Evolutionary conservation across 2,113 vertebrate genomes (phyloP).

Genomic region (Ornithorhynchus anatinus): DNA sequence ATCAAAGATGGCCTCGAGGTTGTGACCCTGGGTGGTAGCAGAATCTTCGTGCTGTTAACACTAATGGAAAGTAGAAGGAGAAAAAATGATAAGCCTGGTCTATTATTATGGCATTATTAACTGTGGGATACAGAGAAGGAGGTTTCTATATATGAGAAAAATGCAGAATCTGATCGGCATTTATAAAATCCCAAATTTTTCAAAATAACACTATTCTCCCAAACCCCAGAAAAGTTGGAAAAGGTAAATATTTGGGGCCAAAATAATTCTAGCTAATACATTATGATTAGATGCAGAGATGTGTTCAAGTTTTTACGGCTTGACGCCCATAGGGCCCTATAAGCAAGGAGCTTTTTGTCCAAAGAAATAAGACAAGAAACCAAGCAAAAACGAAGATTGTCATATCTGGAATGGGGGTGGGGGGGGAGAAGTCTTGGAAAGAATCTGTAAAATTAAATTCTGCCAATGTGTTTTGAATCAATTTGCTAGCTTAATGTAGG

Average conservation of each 20-base stretch:
- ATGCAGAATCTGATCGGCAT: conserved; percentile 25
- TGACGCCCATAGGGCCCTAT: no score
- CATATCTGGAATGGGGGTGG: neutral
- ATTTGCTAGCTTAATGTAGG: conserved; percentile 66
- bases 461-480: conserved; percentile 56
- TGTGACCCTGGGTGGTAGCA: conserved; percentile 61
- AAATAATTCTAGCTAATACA: neutral
- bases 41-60: conserved; percentile 58
- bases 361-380: neutral
- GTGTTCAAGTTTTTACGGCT: neutral
- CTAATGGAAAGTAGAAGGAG: conserved; percentile 55
- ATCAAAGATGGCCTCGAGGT: conserved; percentile 65
- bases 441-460: conserved; percentile 59
- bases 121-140: conserved; percentile 24
- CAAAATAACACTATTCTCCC: neutral
- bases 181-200: conserved; percentile 12
- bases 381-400: neutral
- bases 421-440: conserved; percentile 19
- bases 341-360: neutral
- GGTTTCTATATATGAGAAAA: conserved; percentile 30
- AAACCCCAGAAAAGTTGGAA: neutral
- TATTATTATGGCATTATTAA: conserved; percentile 56
- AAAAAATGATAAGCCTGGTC: conserved; percentile 44
- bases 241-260: conserved; percentile 1
- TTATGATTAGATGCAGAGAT: neutral